These are phyloP conservation scores for Thelohanellus kitauei DNA, from an alignment of 30 jellyfish, hydroid and myxozoan species.

Conservation along the genomic window DNA sequence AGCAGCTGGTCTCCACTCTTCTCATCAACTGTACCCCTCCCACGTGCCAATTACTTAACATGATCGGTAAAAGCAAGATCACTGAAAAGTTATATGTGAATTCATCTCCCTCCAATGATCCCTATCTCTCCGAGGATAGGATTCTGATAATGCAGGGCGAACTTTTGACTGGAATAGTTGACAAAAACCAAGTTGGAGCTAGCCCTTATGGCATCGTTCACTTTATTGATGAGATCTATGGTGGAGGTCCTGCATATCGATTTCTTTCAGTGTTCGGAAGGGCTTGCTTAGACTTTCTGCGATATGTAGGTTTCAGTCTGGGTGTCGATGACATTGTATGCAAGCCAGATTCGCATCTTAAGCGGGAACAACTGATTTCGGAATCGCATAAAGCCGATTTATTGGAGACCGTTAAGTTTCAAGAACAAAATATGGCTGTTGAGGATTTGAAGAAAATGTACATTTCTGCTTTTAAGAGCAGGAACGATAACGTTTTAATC, in stretches of 20 bases:
- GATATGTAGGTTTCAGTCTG: slow-evolving; percentile 45
- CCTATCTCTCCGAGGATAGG: slow-evolving; percentile 2
- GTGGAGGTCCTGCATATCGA: slow-evolving; percentile 46
- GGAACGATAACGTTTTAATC: slow-evolving; percentile 9
- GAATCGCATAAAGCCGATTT: slow-evolving; percentile 52
- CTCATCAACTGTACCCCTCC: slow-evolving; percentile 40
- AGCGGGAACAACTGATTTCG: slow-evolving; percentile 20
- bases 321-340: slow-evolving; percentile 79
- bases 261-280: slow-evolving; percentile 63
- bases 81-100: slow-evolving; percentile 44
- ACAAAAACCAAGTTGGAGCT: slow-evolving; percentile 76
- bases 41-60: slow-evolving; percentile 17
- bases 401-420: slow-evolving; percentile 29
- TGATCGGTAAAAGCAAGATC: slow-evolving; percentile 36
- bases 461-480: not conserved
- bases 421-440: not conserved
- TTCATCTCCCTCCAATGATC: not conserved
- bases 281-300: slow-evolving; percentile 35
- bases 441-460: not conserved
- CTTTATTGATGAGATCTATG: slow-evolving; percentile 71
- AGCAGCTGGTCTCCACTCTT: slow-evolving; percentile 52
- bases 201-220: slow-evolving; percentile 83
- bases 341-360: slow-evolving; percentile 23
- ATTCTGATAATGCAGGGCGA: slow-evolving; percentile 64
- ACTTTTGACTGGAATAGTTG: slow-evolving; percentile 65